Conservation (phyloP, 2,888 invertebrate genomes). For the Frankliniella fusca region DNA sequence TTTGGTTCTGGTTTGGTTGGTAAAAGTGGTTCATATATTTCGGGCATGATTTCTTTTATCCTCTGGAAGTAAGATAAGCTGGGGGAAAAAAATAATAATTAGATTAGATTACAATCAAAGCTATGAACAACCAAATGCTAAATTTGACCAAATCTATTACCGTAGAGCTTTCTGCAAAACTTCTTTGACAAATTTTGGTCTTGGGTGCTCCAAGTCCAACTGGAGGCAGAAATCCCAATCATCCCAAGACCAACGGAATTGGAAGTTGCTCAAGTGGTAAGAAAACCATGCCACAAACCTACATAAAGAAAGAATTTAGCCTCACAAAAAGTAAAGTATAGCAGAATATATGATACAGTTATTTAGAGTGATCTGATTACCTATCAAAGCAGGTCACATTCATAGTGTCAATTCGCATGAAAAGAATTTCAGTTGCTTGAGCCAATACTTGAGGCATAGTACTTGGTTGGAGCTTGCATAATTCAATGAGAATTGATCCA, state of each 20-base stretch:
- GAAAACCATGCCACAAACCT: slow-evolving; percentile 96
- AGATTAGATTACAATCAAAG: background rate
- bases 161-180: slow-evolving; percentile 85
- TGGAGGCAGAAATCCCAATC: slow-evolving; percentile 88
- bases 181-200: slow-evolving; percentile 91
- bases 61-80: slow-evolving; percentile 92
- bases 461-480: slow-evolving; percentile 93
- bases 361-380: slow-evolving; percentile 46
- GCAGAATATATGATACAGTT: background rate
- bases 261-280: slow-evolving; percentile 98
- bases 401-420: slow-evolving; percentile 94
- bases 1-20: slow-evolving; percentile 80
- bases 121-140: background rate
- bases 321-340: background rate
- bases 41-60: slow-evolving; percentile 88
- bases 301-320: slow-evolving; percentile 41
- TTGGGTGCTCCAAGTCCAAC: slow-evolving; percentile 81
- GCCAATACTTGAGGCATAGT: slow-evolving; percentile 97
- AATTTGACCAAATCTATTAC: slow-evolving; percentile 50
- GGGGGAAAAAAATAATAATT: slow-evolving; percentile 39
- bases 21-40: slow-evolving; percentile 74
- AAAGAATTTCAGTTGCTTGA: slow-evolving; percentile 95
- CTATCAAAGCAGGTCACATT: slow-evolving; percentile 93
- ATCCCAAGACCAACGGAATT: slow-evolving; percentile 99
- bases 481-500: slow-evolving; percentile 90